Percentiles rank a stretch among this genome's conserved stretches.
These are phyloP conservation scores for Psix sp. DNA, from an alignment of 1,140 invertebrate genomes.

Conservation along the genomic window DNA sequence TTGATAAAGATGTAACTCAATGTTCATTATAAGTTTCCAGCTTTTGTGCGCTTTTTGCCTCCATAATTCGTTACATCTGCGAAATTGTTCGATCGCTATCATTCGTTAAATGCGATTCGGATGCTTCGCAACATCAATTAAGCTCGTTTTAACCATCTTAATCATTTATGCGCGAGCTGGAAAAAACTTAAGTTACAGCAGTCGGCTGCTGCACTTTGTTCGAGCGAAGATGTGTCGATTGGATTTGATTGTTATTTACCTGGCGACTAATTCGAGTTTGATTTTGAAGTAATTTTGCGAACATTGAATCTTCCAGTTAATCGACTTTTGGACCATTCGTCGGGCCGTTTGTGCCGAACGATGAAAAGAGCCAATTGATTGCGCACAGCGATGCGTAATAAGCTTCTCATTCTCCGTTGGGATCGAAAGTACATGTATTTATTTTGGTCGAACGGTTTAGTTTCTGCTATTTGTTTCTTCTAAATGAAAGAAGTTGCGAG, in stretches of 20 bases:
- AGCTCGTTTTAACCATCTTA: too few species aligned
- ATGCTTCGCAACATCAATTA: too few species aligned
- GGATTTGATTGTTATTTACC: background rate
- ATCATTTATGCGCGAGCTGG: too few species aligned
- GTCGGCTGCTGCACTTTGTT: too few species aligned
- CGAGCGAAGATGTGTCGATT: background rate
- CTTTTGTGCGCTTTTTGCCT: background rate
- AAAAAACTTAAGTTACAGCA: too few species aligned
- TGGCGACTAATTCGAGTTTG: background rate
- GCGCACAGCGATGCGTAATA: constrained; percentile 47
- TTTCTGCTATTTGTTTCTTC: constrained; percentile 25
- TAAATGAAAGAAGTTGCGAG: constrained; percentile 18
- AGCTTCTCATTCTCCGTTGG: constrained; percentile 23
- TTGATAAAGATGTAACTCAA: constrained; percentile 28
- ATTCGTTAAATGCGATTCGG: too few species aligned
- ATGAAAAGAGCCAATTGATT: constrained; percentile 40
- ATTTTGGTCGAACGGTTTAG: constrained; percentile 22
- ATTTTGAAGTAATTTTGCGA: constrained; percentile 8
- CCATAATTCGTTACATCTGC: too few species aligned
- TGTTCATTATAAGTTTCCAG: constrained; percentile 19
- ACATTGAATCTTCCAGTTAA: constrained; percentile 22
- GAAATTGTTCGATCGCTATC: too few species aligned
- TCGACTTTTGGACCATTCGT: constrained; percentile 26
- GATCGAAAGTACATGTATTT: constrained; percentile 28
- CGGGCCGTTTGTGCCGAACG: constrained; percentile 21